A percentile compares a stretch with the other conserved stretches of the same genome.
Evolutionary conservation across 35 echinoderm and acorn worm genomes (phyloP).

Genomic region (Heliocidaris tuberculata): DNA sequence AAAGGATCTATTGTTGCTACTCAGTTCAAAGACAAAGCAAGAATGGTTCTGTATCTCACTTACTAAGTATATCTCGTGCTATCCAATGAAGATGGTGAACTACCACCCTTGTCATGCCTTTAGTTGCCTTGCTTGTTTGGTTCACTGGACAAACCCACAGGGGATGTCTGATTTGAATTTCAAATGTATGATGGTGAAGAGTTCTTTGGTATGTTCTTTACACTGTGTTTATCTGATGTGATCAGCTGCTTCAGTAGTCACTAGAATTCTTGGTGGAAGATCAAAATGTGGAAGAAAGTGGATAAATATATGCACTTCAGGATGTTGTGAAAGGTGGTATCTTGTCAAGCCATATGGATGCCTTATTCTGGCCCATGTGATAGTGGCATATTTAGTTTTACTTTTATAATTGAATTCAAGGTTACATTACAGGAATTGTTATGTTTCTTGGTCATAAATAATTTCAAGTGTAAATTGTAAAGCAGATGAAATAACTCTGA

Average conservation of each 20-base stretch:
- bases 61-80: background rate
- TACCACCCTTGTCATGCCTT: background rate
- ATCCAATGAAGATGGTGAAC: background rate
- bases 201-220: background rate
- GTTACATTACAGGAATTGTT: background rate
- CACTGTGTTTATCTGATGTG: constrained; percentile 14
- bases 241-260: background rate
- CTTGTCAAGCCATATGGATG: background rate
- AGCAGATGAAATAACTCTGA: background rate
- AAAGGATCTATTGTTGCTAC: too few species aligned
- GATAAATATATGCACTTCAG: background rate
- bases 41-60: background rate
- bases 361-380: background rate
- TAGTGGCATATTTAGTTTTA: background rate
- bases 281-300: constrained; percentile 1
- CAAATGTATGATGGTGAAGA: background rate
- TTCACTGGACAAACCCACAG: constrained; percentile 22
- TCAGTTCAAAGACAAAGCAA: background rate
- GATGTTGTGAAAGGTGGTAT: background rate
- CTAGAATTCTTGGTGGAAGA: background rate
- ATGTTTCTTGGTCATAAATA: background rate
- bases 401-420: background rate
- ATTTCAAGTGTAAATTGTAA: background rate
- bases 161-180: constrained; percentile 16
- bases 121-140: background rate